A percentile compares a stretch with the other conserved stretches of the same genome.
phyloP scores from a whole-genome alignment of 2,113 vertebrate genomes.

The Engraulis encrasicolus region DNA sequence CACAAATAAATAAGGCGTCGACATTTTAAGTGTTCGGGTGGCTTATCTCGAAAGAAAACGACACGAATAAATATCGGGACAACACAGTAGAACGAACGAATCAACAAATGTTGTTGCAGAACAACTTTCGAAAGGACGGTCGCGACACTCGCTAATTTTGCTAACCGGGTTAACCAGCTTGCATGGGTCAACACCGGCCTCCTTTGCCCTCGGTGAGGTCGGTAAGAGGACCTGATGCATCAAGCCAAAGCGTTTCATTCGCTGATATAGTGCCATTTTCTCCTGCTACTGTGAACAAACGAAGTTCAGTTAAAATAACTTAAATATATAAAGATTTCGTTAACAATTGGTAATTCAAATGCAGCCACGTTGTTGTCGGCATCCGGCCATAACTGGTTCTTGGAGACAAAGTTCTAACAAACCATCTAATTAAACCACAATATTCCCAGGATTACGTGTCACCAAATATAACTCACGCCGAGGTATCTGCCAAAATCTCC shows the following conservation, averaged over 20 bases:
- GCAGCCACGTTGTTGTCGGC: slow-evolving; percentile 16
- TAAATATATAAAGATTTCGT: neutral
- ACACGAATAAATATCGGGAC: neutral
- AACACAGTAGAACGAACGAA: neutral
- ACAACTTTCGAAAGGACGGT: neutral
- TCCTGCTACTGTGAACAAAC: neutral
- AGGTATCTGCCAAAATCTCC: neutral
- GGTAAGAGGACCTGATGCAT: slow-evolving; percentile 16
- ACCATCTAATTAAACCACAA: neutral
- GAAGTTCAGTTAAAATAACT: neutral
- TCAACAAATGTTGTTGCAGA: slow-evolving; percentile 12
- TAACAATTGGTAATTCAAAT: neutral
- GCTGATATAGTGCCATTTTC: neutral
- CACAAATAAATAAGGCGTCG: slow-evolving; percentile 18
- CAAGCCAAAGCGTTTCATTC: neutral
- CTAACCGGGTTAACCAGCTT: slow-evolving; percentile 14
- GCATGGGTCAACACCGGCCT: slow-evolving; percentile 19
- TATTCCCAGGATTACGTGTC: neutral
- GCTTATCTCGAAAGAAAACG: slow-evolving; percentile 10
- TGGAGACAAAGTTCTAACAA: slow-evolving; percentile 6
- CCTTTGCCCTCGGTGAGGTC: slow-evolving; percentile 7
- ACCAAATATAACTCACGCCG: neutral
- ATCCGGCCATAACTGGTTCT: slow-evolving; percentile 16
- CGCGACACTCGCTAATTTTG: slow-evolving; percentile 10
- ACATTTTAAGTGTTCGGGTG: neutral